Evolutionary conservation across 2,113 vertebrate species (phyloP).

Genomic region (Oxyruncus cristatus): DNA sequence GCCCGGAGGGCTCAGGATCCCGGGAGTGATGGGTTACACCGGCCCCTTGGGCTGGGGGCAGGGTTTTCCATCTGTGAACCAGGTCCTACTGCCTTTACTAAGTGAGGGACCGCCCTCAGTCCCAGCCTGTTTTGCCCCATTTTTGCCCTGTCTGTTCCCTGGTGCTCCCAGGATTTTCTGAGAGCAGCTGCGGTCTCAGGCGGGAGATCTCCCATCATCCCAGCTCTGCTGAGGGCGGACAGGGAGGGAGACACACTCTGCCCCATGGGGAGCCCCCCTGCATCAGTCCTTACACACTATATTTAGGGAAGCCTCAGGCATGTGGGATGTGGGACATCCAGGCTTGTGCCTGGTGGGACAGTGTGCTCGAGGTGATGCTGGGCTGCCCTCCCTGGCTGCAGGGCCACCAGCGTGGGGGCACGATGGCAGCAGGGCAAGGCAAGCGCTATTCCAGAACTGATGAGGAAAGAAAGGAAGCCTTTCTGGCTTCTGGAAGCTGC

Average conservation of each 20-base stretch:
- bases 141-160: accelerated
- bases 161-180: neutral
- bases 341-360: accelerated
- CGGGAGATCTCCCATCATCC: neutral
- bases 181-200: neutral
- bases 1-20: neutral
- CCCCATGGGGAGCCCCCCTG: neutral
- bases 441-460: accelerated
- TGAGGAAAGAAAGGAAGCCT: neutral
- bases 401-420: accelerated
- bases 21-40: neutral
- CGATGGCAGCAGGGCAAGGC: accelerated
- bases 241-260: neutral
- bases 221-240: neutral
- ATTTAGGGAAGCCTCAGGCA: accelerated
- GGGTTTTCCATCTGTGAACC: neutral
- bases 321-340: accelerated
- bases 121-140: accelerated
- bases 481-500: too few relatives aligned
- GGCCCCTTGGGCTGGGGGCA: neutral
- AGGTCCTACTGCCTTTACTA: neutral
- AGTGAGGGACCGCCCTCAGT: accelerated
- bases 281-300: accelerated
- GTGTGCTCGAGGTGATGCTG: accelerated
- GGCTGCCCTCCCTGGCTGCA: neutral